Percentiles rank a stretch among this genome's conserved stretches.
These are phyloP conservation scores for Lampris megalopsis DNA, from an alignment of 2,113 vertebrate species.

Conservation along the genomic window DNA sequence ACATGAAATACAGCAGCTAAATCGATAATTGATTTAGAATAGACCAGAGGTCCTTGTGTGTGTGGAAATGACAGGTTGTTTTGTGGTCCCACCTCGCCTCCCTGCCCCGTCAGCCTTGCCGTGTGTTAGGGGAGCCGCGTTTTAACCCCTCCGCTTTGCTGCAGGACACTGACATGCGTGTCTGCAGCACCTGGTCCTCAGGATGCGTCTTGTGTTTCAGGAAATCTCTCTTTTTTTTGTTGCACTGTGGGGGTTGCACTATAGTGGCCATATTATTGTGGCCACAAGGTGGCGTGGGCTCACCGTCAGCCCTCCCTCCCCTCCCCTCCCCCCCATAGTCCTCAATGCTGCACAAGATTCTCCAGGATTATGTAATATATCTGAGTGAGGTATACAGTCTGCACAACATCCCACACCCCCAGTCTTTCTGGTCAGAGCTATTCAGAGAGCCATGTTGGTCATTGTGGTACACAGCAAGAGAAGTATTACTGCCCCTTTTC, in stretches of 20 bases:
- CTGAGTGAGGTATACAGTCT: background rate
- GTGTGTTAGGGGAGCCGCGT: too few species aligned
- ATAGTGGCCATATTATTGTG: slow-evolving; percentile 21
- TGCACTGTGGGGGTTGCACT: background rate
- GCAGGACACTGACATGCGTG: too few species aligned
- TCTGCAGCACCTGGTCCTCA: background rate
- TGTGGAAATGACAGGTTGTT: too few species aligned
- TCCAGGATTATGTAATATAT: slow-evolving; percentile 45
- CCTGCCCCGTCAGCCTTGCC: too few species aligned
- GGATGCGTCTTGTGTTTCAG: background rate
- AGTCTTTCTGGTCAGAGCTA: background rate
- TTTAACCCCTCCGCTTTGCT: too few species aligned
- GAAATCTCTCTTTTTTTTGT: background rate
- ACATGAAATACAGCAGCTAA: too few species aligned
- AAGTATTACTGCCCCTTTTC: background rate
- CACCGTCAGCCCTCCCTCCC: slow-evolving; percentile 12
- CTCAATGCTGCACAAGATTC: slow-evolving; percentile 14
- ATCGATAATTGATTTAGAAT: too few species aligned
- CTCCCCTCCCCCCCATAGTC: background rate
- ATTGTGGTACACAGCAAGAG: background rate
- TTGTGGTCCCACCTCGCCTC: too few species aligned
- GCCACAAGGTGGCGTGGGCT: slow-evolving; percentile 74
- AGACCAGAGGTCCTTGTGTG: too few species aligned
- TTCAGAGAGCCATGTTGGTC: background rate
- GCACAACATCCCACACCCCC: background rate